phyloP scores from a whole-genome alignment of 2,797 vertebrate genomes.

The Sebastiscus albofasciatus region DNA sequence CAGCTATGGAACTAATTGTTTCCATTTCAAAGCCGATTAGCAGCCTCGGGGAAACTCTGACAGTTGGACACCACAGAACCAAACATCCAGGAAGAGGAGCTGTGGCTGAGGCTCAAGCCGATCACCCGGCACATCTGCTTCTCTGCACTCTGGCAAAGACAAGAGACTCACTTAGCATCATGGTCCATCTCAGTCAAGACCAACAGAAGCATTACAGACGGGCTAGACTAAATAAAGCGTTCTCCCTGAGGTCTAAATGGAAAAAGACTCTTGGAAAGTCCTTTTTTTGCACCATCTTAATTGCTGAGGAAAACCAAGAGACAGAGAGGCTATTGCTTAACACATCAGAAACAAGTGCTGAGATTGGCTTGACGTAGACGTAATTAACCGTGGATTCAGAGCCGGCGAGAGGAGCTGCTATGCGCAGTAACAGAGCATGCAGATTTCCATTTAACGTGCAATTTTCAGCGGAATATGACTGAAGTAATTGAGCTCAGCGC shows the following conservation, averaged over 20 bases:
- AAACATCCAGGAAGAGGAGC: constrained; percentile 61
- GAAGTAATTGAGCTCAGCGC: constrained; percentile 61
- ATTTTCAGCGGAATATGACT: constrained; percentile 60
- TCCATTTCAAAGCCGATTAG: constrained; percentile 80
- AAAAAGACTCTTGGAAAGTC: constrained; percentile 58
- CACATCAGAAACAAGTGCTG: constrained; percentile 62
- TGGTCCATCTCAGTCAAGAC: constrained; percentile 50
- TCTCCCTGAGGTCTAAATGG: constrained; percentile 54
- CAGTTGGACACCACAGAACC: constrained; percentile 62
- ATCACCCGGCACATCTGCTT: constrained; percentile 66
- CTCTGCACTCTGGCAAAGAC: constrained; percentile 42
- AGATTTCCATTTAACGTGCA: constrained; percentile 59
- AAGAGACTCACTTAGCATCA: constrained; percentile 48
- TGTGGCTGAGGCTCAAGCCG: constrained; percentile 41
- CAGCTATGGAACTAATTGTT: constrained; percentile 74
- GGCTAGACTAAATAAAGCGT: constrained; percentile 64
- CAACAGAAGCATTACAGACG: constrained; percentile 53
- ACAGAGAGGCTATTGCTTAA: constrained; percentile 53
- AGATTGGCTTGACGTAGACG: constrained; percentile 53
- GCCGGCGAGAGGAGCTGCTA: constrained; percentile 29
- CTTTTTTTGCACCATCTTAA: constrained; percentile 44
- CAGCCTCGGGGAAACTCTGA: constrained; percentile 68
- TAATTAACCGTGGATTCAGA: constrained; percentile 62
- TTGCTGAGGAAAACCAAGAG: constrained; percentile 55
- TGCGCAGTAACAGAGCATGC: constrained; percentile 36